Conservation (phyloP, 53 echinoderm and acorn worm species). For the Stichopus horrens region DNA sequence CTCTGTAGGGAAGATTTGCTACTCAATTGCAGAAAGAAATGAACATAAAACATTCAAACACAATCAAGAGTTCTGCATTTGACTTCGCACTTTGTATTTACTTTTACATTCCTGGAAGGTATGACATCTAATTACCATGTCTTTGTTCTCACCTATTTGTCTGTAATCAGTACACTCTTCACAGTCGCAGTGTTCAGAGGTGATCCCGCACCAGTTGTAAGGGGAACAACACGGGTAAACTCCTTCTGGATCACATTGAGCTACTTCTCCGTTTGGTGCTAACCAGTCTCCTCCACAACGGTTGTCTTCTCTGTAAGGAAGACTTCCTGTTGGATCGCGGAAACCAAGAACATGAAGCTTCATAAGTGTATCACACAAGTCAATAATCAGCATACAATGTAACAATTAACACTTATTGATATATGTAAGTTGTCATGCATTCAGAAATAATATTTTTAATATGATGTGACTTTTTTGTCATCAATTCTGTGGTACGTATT, state of each 20-base stretch:
- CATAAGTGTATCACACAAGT: neutral
- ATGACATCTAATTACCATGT: neutral
- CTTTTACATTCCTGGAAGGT: neutral
- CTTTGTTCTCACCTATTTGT: neutral
- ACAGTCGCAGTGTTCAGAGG: neutral
- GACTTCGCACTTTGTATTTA: too few relatives aligned
- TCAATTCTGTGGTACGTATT: too few relatives aligned
- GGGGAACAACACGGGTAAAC: conserved; percentile 19
- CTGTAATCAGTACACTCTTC: conserved; percentile 3
- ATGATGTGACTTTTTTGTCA: too few relatives aligned
- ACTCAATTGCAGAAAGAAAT: neutral
- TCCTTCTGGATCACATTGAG: conserved; percentile 6
- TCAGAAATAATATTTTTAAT: too few relatives aligned
- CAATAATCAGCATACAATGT: neutral
- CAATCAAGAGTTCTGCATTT: neutral
- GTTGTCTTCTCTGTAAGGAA: neutral
- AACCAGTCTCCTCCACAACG: neutral
- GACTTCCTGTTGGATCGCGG: neutral
- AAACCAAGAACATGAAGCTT: too few relatives aligned
- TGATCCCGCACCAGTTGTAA: conserved; percentile 21
- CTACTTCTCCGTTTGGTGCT: conserved; percentile 23
- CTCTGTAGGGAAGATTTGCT: conserved; percentile 1
- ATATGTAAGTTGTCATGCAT: too few relatives aligned
- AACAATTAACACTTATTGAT: too few relatives aligned
- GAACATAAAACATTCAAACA: neutral